Evolutionary conservation across 2,797 vertebrate genomes (phyloP).

Genomic region (Anabacerthia variegaticeps): DNA sequence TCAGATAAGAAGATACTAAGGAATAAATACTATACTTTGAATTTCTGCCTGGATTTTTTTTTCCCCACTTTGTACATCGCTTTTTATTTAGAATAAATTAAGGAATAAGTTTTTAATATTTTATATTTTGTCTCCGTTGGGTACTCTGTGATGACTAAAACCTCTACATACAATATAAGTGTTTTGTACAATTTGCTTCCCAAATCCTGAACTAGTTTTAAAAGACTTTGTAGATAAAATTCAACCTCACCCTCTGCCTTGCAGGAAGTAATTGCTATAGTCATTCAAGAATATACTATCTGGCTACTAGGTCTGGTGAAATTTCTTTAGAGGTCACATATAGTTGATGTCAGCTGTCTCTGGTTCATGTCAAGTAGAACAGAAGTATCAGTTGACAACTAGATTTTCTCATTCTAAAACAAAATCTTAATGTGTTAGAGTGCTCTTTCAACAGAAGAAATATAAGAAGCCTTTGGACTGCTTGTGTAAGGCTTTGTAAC

Average conservation of each 20-base stretch:
- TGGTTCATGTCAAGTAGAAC: neutral
- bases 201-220: neutral
- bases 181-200: neutral
- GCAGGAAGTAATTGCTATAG: neutral
- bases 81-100: neutral
- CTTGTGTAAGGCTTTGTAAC: neutral
- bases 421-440: neutral
- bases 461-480: neutral
- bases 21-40: neutral
- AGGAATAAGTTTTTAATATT: neutral
- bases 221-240: neutral
- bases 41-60: neutral
- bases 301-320: neutral
- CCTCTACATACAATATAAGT: rapidly evolving
- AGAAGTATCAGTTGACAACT: neutral
- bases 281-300: neutral
- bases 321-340: neutral
- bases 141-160: neutral
- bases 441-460: neutral
- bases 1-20: neutral
- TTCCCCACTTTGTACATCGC: neutral
- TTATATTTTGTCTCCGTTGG: neutral
- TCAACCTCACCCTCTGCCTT: rapidly evolving
- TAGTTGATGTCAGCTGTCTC: neutral
- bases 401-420: neutral